These are phyloP conservation scores for Mallateleia sp. DNA, from an alignment of 2,888 invertebrate genomes.

Conservation along the genomic window DNA sequence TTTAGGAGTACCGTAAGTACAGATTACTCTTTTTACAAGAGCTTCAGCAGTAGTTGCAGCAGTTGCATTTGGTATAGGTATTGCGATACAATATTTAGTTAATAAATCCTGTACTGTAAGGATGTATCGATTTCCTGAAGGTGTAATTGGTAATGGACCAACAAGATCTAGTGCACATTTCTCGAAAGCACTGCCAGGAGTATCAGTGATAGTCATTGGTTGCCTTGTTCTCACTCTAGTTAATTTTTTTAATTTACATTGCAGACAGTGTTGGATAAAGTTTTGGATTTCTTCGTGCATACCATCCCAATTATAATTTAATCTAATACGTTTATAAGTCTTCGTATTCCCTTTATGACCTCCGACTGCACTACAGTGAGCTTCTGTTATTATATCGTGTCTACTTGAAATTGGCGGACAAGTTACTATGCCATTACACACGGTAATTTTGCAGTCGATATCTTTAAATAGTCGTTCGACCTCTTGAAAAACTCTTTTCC, in stretches of 20 bases:
- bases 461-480: not conserved
- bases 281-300: conserved; percentile 68
- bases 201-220: conserved; percentile 73
- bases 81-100: conserved; percentile 9
- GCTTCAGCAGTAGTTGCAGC: conserved; percentile 76
- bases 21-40: conserved; percentile 74
- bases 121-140: conserved; percentile 73
- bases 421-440: not conserved
- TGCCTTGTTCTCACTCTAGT: conserved; percentile 61
- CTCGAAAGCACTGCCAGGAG: conserved; percentile 58
- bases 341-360: conserved; percentile 2
- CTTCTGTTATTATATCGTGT: not conserved
- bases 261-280: conserved; percentile 60
- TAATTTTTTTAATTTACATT: conserved; percentile 71
- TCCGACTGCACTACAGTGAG: not conserved
- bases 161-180: conserved; percentile 73
- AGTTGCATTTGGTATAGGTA: conserved; percentile 47
- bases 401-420: not conserved
- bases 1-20: conserved; percentile 71
- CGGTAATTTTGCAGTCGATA: not conserved
- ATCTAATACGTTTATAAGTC: not conserved
- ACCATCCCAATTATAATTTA: conserved; percentile 28
- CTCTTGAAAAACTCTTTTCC: conserved; percentile 1
- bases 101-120: not conserved
- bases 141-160: conserved; percentile 69